phyloP scores from a whole-genome alignment of 2,113 vertebrate species.

The Bos javanicus region DNA sequence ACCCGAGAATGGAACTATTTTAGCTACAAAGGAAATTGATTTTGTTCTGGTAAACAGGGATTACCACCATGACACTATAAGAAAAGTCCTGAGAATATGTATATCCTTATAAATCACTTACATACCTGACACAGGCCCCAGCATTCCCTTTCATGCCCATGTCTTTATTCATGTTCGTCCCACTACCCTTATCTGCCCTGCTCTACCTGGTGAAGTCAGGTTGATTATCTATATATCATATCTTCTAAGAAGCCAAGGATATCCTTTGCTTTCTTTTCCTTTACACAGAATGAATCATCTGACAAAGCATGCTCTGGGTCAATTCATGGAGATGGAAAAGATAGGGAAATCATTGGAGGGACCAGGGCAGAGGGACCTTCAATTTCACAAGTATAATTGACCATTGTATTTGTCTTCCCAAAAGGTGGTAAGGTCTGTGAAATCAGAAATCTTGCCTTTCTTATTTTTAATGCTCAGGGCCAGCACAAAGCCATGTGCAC shows the following conservation, averaged over 20 bases:
- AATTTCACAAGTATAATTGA: not conserved
- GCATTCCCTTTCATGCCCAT: not conserved
- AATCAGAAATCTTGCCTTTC: not conserved
- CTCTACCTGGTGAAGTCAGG: not conserved
- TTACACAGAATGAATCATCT: not conserved
- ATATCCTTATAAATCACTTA: not conserved
- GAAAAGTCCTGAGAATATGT: not conserved
- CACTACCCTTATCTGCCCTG: not conserved
- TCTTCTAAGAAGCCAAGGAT: not conserved
- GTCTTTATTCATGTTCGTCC: not conserved
- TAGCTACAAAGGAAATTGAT: not conserved
- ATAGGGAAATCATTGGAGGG: not conserved
- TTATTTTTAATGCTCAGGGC: not conserved
- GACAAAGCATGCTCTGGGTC: not conserved
- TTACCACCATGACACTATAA: not conserved
- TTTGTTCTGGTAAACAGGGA: not conserved
- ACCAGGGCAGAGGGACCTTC: not conserved
- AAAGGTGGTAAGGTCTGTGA: not conserved
- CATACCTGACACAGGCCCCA: not conserved
- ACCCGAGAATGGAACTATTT: not conserved
- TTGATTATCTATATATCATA: not conserved
- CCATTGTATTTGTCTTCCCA: not conserved
- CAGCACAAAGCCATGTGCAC: not conserved
- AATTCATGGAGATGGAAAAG: not conserved
- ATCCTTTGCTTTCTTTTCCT: not conserved